phyloP scores from a whole-genome alignment of 2,113 vertebrate genomes.

The Piaya cayana region DNA sequence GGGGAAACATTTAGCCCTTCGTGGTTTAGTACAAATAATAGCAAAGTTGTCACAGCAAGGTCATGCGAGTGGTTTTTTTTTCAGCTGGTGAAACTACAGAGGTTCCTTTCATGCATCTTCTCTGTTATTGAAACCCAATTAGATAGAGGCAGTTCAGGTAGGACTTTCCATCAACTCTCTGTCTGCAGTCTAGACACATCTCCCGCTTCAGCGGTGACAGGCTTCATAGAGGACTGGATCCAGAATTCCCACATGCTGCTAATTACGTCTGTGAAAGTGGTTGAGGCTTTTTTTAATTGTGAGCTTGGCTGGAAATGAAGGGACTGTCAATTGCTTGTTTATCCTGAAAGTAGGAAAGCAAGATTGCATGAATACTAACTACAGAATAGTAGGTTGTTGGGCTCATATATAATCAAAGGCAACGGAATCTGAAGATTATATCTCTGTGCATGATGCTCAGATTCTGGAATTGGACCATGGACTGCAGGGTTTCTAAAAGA shows the following conservation, averaged over 20 bases:
- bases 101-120: background rate
- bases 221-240: background rate
- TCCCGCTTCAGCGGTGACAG: background rate
- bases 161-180: background rate
- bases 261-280: background rate
- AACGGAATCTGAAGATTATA: background rate
- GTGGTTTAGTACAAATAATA: background rate
- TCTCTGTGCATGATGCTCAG: background rate
- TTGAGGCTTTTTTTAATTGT: background rate
- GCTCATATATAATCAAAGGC: background rate
- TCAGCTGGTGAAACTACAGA: background rate
- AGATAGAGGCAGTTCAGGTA: background rate
- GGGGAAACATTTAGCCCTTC: background rate
- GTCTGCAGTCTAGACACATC: background rate
- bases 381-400: background rate
- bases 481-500: background rate
- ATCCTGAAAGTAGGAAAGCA: background rate
- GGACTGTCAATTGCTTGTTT: slow-evolving; percentile 23
- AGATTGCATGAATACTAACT: slow-evolving; percentile 27
- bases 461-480: background rate
- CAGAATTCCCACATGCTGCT: background rate
- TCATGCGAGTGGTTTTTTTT: background rate
- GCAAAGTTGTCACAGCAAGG: background rate
- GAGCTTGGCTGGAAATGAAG: slow-evolving; percentile 11
- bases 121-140: background rate